Conservation (phyloP, 2,888 invertebrate species). For the Heliconius sara region DNA sequence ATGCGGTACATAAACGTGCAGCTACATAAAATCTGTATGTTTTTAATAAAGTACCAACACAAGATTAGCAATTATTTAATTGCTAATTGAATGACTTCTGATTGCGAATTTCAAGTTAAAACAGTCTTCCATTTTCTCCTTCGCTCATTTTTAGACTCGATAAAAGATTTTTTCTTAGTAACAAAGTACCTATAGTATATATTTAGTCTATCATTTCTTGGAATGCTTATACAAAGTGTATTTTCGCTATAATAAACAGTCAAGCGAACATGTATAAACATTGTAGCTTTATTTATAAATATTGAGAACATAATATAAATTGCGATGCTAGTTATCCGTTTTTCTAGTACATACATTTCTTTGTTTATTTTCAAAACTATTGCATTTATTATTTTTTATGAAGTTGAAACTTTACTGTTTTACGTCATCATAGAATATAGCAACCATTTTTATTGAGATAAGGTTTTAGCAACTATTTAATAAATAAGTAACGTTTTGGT, state of each 20-base stretch:
- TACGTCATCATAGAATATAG: background rate
- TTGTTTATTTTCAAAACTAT: too few relatives aligned
- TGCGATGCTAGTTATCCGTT: background rate
- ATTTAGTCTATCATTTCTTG: background rate
- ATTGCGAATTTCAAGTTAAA: too few relatives aligned
- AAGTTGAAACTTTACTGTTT: background rate
- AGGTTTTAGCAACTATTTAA: too few relatives aligned
- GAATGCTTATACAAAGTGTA: background rate
- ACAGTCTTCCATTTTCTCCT: too few relatives aligned
- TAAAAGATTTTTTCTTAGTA: background rate
- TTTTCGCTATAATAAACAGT: constrained; percentile 1
- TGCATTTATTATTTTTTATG: too few relatives aligned
- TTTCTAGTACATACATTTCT: background rate
- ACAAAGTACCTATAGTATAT: background rate
- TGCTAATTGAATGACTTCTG: too few relatives aligned
- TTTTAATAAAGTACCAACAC: too few relatives aligned
- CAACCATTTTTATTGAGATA: too few relatives aligned
- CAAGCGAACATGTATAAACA: background rate
- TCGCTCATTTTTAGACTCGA: background rate
- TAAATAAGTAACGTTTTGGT: too few relatives aligned
- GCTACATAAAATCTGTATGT: too few relatives aligned
- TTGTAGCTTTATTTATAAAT: background rate
- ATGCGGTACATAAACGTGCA: too few relatives aligned
- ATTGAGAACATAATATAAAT: constrained; percentile 11
- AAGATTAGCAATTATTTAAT: too few relatives aligned